phyloP scores from a whole-genome alignment of 2,113 vertebrate genomes.

The Nicator chloris region DNA sequence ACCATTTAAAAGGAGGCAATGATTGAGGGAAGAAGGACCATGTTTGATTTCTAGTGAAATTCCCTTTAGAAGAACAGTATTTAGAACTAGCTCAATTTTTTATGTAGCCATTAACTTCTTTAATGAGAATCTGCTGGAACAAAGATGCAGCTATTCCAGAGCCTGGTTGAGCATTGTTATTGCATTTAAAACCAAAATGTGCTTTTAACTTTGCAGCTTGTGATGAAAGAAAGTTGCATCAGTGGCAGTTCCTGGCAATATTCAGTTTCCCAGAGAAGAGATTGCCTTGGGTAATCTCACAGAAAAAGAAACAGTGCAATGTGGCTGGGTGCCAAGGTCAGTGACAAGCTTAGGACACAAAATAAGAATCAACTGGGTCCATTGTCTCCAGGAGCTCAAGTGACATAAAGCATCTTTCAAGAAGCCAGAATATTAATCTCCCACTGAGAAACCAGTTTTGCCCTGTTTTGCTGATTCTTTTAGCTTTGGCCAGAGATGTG shows the following conservation, averaged over 20 bases:
- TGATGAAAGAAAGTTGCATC: background rate
- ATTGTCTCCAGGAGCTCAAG: background rate
- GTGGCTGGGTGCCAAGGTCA: background rate
- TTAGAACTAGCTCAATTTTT: background rate
- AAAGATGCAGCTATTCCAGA: background rate
- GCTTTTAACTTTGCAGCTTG: background rate
- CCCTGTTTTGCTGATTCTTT: background rate
- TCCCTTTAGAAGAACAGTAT: background rate
- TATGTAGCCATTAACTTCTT: background rate
- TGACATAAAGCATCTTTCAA: background rate
- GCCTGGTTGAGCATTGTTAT: accelerated
- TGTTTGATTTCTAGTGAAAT: background rate
- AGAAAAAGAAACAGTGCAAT: background rate
- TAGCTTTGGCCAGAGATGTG: background rate
- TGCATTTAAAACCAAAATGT: background rate
- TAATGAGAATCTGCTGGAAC: background rate
- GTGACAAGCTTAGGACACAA: background rate
- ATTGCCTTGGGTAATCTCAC: background rate
- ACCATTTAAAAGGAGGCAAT: background rate
- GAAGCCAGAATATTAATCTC: background rate
- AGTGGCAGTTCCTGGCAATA: background rate
- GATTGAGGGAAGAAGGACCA: background rate
- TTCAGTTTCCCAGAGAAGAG: background rate
- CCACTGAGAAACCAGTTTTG: background rate
- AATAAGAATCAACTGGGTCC: background rate